Evolutionary conservation across 2,888 invertebrate species (phyloP).

Genomic region (Lysandra bellargus): DNA sequence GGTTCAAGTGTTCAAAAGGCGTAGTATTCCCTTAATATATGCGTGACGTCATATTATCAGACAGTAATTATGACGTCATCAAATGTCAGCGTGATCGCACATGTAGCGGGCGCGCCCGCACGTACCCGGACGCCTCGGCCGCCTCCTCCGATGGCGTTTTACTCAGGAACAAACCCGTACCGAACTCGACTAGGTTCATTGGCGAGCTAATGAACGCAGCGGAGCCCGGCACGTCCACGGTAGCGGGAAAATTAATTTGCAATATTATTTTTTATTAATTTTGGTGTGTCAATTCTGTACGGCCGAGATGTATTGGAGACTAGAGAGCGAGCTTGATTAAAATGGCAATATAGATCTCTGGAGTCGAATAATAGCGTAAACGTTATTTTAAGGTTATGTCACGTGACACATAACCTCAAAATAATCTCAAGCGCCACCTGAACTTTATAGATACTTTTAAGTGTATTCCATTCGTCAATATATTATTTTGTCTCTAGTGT

Average conservation of each 20-base stretch:
- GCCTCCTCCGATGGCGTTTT: slow-evolving; percentile 96
- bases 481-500: neutral
- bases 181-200: slow-evolving; percentile 97
- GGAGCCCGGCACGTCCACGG: slow-evolving; percentile 72
- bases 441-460: neutral
- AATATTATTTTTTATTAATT: slow-evolving; percentile 53
- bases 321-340: neutral
- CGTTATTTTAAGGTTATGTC: neutral
- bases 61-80: neutral
- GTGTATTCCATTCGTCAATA: neutral
- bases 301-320: slow-evolving; percentile 30
- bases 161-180: slow-evolving; percentile 95
- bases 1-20: too few species aligned
- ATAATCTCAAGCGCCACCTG: neutral
- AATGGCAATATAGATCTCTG: neutral
- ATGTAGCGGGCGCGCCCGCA: slow-evolving; percentile 68
- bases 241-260: slow-evolving; percentile 70
- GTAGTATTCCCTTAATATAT: too few species aligned
- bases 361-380: neutral
- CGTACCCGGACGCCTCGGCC: slow-evolving; percentile 84
- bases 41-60: too few species aligned
- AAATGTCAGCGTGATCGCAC: slow-evolving; percentile 45
- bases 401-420: neutral
- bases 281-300: slow-evolving; percentile 33
- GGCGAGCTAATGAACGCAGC: slow-evolving; percentile 86